Evolutionary conservation across 35 echinoderm and acorn worm genomes (phyloP).

Genomic region (Ophiothrix spiculata): DNA sequence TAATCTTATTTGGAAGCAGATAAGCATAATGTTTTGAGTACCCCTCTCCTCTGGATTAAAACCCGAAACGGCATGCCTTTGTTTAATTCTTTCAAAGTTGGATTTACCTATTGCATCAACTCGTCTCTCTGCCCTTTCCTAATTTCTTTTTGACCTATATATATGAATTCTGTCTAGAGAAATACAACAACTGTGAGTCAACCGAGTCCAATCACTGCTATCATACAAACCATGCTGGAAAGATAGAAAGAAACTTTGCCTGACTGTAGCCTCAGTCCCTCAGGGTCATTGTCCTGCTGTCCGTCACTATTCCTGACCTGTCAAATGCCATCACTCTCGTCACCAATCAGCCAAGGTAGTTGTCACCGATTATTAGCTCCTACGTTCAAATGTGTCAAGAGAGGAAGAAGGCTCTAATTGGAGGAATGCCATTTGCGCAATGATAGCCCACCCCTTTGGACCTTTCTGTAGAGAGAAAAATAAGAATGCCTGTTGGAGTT

Average conservation of each 20-base stretch:
- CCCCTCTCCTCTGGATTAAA: no score
- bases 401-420: neutral
- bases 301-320: neutral
- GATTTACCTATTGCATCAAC: neutral
- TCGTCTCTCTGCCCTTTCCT: neutral
- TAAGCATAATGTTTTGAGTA: no score
- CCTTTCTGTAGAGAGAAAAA: no score
- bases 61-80: no score
- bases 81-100: no score
- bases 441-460: neutral
- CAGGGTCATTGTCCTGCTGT: neutral
- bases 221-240: neutral
- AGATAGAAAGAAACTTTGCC: no score
- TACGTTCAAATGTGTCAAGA: neutral
- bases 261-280: no score
- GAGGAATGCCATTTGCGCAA: slow-evolving; percentile 5
- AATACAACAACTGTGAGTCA: neutral
- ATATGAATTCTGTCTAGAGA: neutral
- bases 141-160: neutral
- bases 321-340: neutral
- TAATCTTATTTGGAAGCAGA: no score
- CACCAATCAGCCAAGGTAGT: neutral
- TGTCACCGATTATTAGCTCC: neutral
- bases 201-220: neutral
- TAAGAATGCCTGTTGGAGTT: no score